A percentile compares a stretch with the other conserved stretches of the same genome.
phyloP scores from a whole-genome alignment of 2,113 vertebrate genomes.

The Peromyscus polionotus region DNA sequence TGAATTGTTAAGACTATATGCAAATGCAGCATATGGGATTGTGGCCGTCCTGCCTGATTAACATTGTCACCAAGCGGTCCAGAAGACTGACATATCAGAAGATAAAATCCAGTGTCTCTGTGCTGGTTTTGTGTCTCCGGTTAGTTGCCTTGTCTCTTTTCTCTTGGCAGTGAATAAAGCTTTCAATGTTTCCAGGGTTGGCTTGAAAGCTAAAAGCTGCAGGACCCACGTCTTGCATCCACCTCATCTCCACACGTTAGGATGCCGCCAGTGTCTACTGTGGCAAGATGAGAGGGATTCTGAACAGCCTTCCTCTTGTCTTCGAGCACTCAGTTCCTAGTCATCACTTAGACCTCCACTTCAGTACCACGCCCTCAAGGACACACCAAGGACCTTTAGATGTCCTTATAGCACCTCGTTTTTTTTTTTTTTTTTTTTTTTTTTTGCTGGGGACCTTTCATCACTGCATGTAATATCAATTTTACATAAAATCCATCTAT shows the following conservation, averaged over 20 bases:
- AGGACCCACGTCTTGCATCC: not conserved
- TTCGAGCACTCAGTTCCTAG: not conserved
- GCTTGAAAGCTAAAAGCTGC: no score
- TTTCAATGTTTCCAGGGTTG: no score
- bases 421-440: not conserved
- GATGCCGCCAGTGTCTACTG: constrained; percentile 59
- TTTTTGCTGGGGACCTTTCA: not conserved
- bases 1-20: not conserved
- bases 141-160: no score
- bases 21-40: not conserved
- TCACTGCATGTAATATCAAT: not conserved
- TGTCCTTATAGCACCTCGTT: not conserved
- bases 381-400: not conserved
- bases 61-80: not conserved
- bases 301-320: not conserved
- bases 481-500: not conserved
- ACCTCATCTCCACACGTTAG: not conserved
- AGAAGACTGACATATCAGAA: not conserved
- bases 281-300: not conserved
- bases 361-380: not conserved
- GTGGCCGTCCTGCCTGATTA: not conserved
- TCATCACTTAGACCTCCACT: not conserved
- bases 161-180: no score
- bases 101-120: no score
- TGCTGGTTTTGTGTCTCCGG: no score